Evolutionary conservation across 2,888 invertebrate genomes (phyloP), one percentile per base, ranked within the genome.

Genomic region (Metacarcinus magister): DNA sequence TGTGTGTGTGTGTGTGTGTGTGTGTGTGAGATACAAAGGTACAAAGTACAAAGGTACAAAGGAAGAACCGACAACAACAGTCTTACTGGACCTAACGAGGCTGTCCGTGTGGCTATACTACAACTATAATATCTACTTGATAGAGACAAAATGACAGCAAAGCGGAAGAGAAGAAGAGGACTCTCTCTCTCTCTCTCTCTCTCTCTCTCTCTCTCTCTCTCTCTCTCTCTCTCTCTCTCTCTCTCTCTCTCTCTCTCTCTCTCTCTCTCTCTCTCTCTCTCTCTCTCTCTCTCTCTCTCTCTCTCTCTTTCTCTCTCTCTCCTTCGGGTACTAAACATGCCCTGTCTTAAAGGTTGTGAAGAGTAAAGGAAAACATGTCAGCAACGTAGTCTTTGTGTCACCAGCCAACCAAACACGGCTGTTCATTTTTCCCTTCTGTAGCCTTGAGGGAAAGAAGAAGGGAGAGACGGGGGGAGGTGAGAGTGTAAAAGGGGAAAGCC

Each of bases 101-200:
- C 2, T 39, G 39, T 39, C 39, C 39, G 0, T 39, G 39, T 39
- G 39, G 39, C 39, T 39, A 39, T 39, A 39, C 39, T 39, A 39
- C 39, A 39, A 39, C 39, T 39, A 39, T 39, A 39, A 39, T 39
- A 39, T 39, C 39, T 39, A 39, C 2, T 39, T 39, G 39, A 39
- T 39, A 39, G 39, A 39, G 39, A 39, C 39, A 39, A 54, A 19
- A 54, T 1, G 19, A 19, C 2, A 54, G 13, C n/a, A 8, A 67
- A n/a, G 8, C 4, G 3, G 67, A 23, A 67, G 3, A n/a, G 67
- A 67, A 67, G n/a, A n/a, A 19, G 54, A 3, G 3, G 0, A 67
- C n/a, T n/a, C 67, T 67, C 67, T 67, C 67, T 67, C 67, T 67
- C 67, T 67, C 67, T 67, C 67, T 67, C 67, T 67, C 67, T 67